Conservation (phyloP, 2,888 invertebrate genomes). For the Macrosoma leucophasiata region DNA sequence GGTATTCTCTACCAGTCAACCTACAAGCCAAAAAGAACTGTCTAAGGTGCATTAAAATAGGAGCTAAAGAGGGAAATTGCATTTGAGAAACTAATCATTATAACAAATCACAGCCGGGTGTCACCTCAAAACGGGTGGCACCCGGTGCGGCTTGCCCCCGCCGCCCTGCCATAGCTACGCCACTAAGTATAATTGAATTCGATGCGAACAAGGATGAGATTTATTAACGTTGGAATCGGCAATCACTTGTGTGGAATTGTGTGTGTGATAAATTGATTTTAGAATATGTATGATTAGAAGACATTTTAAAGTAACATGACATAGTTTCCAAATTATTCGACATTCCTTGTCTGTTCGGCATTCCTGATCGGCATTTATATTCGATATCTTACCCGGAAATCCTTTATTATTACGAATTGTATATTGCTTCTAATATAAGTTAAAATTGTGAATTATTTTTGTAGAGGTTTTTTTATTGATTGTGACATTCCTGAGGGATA, state of each 20-base stretch:
- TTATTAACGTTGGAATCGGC: constrained; percentile 21
- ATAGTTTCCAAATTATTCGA: constrained; percentile 21
- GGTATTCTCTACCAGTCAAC: too few species aligned
- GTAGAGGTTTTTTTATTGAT: constrained; percentile 46
- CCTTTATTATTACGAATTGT: constrained; percentile 39
- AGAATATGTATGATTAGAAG: constrained; percentile 5
- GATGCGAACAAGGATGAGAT: too few species aligned
- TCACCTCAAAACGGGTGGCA: too few species aligned
- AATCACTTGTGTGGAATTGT: constrained; percentile 19
- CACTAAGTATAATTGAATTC: too few species aligned
- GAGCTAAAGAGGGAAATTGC: too few species aligned
- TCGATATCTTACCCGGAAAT: constrained; percentile 24
- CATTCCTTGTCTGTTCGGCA: constrained; percentile 40
- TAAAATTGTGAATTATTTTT: constrained; percentile 56
- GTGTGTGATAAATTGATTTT: constrained; percentile 11
- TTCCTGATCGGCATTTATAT: constrained; percentile 49
- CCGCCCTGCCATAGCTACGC: too few species aligned
- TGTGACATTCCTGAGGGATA: constrained; percentile 51
- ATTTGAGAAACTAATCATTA: too few species aligned
- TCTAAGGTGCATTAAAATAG: too few species aligned
- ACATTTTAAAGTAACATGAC: constrained; percentile 4
- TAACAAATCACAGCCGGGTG: too few species aligned
- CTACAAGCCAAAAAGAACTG: too few species aligned
- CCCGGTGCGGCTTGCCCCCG: too few species aligned
- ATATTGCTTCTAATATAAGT: constrained; percentile 49